These are phyloP conservation scores for Andrena marginata DNA, from an alignment of 2,888 invertebrate genomes.

Conservation along the genomic window DNA sequence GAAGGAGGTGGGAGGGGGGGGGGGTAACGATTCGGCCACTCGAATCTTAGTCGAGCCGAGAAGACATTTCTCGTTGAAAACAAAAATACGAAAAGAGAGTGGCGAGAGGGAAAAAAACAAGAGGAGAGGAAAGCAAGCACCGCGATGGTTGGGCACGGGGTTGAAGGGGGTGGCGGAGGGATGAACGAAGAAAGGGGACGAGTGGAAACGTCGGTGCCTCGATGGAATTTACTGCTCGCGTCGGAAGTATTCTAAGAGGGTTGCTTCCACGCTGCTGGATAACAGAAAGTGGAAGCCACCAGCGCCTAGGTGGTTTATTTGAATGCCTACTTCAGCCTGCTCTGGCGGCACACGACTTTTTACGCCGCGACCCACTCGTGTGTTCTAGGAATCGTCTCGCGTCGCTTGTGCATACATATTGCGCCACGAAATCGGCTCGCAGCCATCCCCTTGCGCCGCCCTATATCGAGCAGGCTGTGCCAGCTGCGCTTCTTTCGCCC, in stretches of 20 bases:
- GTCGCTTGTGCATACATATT: constrained; percentile 43
- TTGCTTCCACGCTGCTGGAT: constrained; percentile 80
- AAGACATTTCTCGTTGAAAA: constrained; percentile 58
- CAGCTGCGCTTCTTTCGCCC: not conserved
- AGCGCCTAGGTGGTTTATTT: constrained; percentile 80
- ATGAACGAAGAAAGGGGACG: constrained; percentile 37
- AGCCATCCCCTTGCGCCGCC: not conserved
- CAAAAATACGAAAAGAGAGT: constrained; percentile 48
- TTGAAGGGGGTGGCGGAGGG: not conserved
- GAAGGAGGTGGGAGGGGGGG: constrained; percentile 37
- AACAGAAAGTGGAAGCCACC: constrained; percentile 76
- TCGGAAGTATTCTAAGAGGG: constrained; percentile 82
- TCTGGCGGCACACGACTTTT: constrained; percentile 60
- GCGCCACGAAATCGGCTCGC: constrained; percentile 27
- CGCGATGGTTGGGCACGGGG: not conserved
- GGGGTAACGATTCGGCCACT: constrained; percentile 56
- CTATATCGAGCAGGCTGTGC: not conserved
- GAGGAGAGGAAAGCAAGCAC: not conserved
- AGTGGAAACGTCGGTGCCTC: constrained; percentile 71
- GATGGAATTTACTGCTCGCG: constrained; percentile 80
- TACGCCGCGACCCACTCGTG: constrained; percentile 53
- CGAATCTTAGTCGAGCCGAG: constrained; percentile 57
- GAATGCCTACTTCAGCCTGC: constrained; percentile 79
- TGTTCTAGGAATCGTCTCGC: constrained; percentile 57
- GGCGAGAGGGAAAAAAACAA: constrained; percentile 9